A percentile compares a stretch with the other conserved stretches of the same genome.
Conservation (phyloP, 2,888 invertebrate species). For the Ophion ventricosus region DNA sequence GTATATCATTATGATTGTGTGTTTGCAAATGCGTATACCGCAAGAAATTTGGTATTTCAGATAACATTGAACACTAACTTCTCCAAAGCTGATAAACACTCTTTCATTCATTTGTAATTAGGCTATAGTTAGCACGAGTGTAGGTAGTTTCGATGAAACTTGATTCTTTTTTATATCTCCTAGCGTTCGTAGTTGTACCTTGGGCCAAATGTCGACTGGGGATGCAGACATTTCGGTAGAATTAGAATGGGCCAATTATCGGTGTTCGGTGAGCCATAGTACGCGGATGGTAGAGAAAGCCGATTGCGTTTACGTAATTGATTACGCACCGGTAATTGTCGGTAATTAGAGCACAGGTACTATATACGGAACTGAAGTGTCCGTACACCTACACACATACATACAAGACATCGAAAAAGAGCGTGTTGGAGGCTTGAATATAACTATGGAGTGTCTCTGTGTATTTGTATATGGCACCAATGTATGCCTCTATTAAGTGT, state of each 20-base stretch:
- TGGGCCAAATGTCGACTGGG: slow-evolving; percentile 12
- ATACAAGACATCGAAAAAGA: not conserved
- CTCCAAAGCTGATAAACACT: not conserved
- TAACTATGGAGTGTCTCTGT: slow-evolving; percentile 3
- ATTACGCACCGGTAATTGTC: slow-evolving; percentile 80
- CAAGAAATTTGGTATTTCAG: not conserved
- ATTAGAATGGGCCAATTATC: slow-evolving; percentile 73
- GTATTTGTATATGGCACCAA: slow-evolving; percentile 3
- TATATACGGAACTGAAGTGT: slow-evolving; percentile 27
- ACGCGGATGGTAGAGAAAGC: slow-evolving; percentile 66
- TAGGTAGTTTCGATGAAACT: not conserved
- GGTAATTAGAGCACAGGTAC: slow-evolving; percentile 78
- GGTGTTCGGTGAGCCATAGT: slow-evolving; percentile 71
- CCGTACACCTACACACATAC: slow-evolving; percentile 13
- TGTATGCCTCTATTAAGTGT: slow-evolving; percentile 52
- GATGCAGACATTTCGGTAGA: slow-evolving; percentile 54
- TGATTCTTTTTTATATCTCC: slow-evolving; percentile 12
- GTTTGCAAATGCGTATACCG: no score
- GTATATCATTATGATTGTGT: no score
- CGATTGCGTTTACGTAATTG: slow-evolving; percentile 80
- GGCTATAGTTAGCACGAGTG: not conserved
- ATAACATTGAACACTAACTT: not conserved
- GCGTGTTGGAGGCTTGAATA: slow-evolving; percentile 29
- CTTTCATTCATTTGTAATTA: not conserved
- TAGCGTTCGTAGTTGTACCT: slow-evolving; percentile 9